These are phyloP conservation scores for Machaerirhynchus nigripectus DNA, from an alignment of 2,113 vertebrate species.

Conservation along the genomic window DNA sequence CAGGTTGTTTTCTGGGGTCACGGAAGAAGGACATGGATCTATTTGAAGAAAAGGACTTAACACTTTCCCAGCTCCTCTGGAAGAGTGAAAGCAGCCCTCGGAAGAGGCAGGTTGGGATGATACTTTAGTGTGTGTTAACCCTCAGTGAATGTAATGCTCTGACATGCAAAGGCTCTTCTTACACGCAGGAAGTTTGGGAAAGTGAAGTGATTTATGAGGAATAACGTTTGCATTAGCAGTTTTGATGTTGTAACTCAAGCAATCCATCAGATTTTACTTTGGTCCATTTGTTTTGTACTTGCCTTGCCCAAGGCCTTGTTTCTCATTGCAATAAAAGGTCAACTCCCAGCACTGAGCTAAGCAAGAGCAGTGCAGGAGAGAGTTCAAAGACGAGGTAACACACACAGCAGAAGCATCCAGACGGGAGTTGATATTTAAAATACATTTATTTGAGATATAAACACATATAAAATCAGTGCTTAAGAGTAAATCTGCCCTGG, in stretches of 20 bases:
- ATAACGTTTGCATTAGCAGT: constrained; percentile 20
- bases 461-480: background rate
- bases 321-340: constrained; percentile 62
- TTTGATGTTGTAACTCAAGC: constrained; percentile 41
- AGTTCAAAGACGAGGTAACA: constrained; percentile 2
- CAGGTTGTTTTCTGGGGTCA: background rate
- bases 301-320: constrained; percentile 49
- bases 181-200: background rate
- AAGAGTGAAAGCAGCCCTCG: background rate
- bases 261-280: constrained; percentile 50
- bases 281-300: constrained; percentile 55
- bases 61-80: background rate
- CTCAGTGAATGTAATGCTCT: background rate
- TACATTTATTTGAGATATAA: background rate
- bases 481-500: background rate
- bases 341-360: constrained; percentile 12
- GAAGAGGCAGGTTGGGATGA: background rate
- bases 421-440: background rate
- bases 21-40: background rate
- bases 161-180: background rate
- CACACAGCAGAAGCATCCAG: background rate
- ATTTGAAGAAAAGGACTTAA: background rate
- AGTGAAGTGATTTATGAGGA: constrained; percentile 28
- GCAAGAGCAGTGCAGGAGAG: background rate
- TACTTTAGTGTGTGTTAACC: background rate